These are phyloP conservation scores for Sternarchorhynchus goeldii DNA, from an alignment of 2,797 vertebrate species.

Conservation along the genomic window DNA sequence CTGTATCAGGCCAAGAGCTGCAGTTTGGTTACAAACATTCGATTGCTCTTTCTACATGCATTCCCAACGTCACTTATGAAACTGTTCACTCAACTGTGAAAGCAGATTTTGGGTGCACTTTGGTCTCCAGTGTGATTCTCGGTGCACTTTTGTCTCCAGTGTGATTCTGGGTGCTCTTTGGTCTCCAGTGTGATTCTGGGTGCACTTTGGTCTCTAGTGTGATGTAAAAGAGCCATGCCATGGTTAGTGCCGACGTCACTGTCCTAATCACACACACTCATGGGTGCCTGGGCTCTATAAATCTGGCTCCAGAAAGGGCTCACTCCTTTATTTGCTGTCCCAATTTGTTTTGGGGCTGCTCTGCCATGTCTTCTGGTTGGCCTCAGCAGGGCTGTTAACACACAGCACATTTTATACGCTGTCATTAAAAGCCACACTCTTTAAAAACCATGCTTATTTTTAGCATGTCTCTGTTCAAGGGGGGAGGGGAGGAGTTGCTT, in stretches of 20 bases:
- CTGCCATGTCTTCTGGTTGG: slow-evolving; percentile 72
- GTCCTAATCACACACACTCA: slow-evolving; percentile 60
- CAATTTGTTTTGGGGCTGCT: slow-evolving; percentile 74
- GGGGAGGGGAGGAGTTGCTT: slow-evolving; percentile 60
- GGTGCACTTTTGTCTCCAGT: no score
- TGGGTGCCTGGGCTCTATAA: slow-evolving; percentile 54
- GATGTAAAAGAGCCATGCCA: slow-evolving; percentile 35
- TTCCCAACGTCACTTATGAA: background rate
- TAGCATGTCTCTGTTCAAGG: slow-evolving; percentile 68
- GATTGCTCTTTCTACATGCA: no score
- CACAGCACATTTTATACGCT: slow-evolving; percentile 74
- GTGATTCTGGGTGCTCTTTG: background rate
- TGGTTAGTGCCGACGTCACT: slow-evolving; percentile 39
- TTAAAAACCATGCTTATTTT: slow-evolving; percentile 73
- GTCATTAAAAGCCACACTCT: slow-evolving; percentile 81
- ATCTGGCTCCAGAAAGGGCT: slow-evolving; percentile 53
- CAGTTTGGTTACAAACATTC: no score
- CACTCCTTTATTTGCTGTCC: slow-evolving; percentile 70
- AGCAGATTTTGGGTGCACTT: background rate
- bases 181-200: background rate
- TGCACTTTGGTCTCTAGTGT: slow-evolving; percentile 17
- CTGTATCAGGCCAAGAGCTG: no score
- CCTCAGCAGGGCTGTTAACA: slow-evolving; percentile 78
- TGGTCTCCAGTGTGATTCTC: no score
- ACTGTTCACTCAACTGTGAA: background rate